phyloP scores from a whole-genome alignment of 23 tunicate species.

The Phallusia fumigata region DNA sequence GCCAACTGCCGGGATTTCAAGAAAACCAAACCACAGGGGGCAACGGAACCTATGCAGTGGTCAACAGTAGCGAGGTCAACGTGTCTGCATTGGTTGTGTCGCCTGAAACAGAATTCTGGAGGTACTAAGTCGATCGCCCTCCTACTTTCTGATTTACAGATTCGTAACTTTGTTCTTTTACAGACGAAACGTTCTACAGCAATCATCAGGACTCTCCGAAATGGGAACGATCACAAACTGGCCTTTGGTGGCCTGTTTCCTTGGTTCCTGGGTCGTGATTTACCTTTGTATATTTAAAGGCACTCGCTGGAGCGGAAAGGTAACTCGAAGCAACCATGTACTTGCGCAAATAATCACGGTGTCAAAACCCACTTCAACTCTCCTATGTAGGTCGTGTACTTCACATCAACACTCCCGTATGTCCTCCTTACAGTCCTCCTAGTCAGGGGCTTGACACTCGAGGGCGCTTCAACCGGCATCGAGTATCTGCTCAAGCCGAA shows the following conservation, averaged over 20 bases:
- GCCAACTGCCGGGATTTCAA: background rate
- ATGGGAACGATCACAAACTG: constrained; percentile 69
- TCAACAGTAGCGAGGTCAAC: background rate
- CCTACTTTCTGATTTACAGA: too few species aligned
- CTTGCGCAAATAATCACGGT: background rate
- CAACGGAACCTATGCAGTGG: background rate
- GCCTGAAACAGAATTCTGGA: background rate
- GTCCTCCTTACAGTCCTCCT: constrained; percentile 36
- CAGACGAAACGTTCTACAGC: constrained; percentile 66
- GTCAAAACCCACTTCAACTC: background rate
- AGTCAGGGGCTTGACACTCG: constrained; percentile 60
- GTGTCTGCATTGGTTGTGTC: background rate
- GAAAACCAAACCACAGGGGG: background rate
- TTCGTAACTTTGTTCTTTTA: background rate
- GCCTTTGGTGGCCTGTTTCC: constrained; percentile 65
- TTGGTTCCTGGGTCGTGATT: constrained; percentile 59
- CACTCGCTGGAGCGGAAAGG: constrained; percentile 78
- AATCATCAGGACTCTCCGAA: constrained; percentile 50
- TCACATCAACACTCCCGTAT: constrained; percentile 50
- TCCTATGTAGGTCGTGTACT: constrained; percentile 45
- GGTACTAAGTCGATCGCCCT: too few species aligned
- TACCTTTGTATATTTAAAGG: constrained; percentile 82
- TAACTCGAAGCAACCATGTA: background rate
- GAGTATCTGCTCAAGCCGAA: constrained; percentile 48
- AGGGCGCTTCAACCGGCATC: constrained; percentile 56